Percentiles rank a stretch among this genome's conserved stretches.
Evolutionary conservation across 2,113 vertebrate species (phyloP).

Genomic region (Alethe diademata): DNA sequence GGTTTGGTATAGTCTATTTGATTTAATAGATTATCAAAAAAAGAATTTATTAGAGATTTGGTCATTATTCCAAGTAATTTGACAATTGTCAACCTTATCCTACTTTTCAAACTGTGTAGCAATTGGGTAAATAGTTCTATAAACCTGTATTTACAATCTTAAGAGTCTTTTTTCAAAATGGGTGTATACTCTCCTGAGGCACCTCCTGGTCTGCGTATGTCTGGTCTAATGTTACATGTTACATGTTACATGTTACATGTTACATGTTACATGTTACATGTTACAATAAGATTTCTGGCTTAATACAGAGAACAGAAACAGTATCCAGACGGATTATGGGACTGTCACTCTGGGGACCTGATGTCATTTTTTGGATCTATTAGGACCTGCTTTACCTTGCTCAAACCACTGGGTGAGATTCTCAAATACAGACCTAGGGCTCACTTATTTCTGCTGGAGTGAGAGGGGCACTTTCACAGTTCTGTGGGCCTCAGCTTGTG

Average conservation of each 20-base stretch:
- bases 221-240: background rate
- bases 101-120: background rate
- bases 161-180: background rate
- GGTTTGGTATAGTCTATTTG: background rate
- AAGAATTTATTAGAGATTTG: background rate
- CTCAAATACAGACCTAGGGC: background rate
- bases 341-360: background rate
- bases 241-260: background rate
- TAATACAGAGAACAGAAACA: background rate
- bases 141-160: background rate
- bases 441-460: background rate
- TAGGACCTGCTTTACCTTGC: background rate
- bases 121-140: background rate
- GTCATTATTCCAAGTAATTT: background rate
- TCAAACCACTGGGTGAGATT: background rate
- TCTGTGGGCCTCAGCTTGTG: background rate
- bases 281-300: background rate
- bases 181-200: background rate
- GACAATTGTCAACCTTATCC: background rate
- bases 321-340: background rate
- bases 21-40: background rate
- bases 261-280: too few species aligned
- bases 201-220: rapidly evolving
- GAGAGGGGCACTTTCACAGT: background rate
- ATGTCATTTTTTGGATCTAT: background rate